A percentile compares a stretch with the other conserved stretches of the same genome.
Evolutionary conservation across 2,113 vertebrate genomes (phyloP).

Genomic region (Salvator merianae): DNA sequence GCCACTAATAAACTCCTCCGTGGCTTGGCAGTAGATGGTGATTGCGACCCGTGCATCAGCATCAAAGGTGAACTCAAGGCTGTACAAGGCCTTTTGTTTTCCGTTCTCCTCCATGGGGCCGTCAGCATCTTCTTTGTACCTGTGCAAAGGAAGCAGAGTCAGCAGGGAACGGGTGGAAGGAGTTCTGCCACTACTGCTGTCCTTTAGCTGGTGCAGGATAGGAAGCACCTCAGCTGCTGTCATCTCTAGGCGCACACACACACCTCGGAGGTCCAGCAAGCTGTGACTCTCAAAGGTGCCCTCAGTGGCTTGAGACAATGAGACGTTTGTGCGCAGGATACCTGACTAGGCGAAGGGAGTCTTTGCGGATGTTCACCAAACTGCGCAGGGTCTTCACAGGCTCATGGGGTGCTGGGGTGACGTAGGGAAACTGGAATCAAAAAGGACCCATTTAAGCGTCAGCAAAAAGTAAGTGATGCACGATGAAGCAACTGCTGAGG

Average conservation of each 20-base stretch:
- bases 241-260: too few species aligned
- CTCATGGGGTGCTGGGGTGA: slow-evolving; percentile 96
- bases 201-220: background rate
- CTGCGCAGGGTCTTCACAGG: slow-evolving; percentile 96
- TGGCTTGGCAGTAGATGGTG: slow-evolving; percentile 95
- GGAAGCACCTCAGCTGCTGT: too few species aligned
- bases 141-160: slow-evolving; percentile 44
- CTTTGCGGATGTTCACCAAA: slow-evolving; percentile 97
- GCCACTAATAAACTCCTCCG: slow-evolving; percentile 93
- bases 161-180: background rate
- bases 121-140: slow-evolving; percentile 94
- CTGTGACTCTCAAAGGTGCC: background rate
- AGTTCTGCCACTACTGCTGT: background rate
- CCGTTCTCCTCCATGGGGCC: slow-evolving; percentile 83
- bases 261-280: too few species aligned
- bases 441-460: slow-evolving; percentile 5
- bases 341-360: slow-evolving; percentile 94
- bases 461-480: background rate
- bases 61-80: slow-evolving; percentile 97
- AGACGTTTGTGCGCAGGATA: slow-evolving; percentile 50
- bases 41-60: slow-evolving; percentile 95
- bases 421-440: slow-evolving; percentile 91
- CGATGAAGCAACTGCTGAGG: too few species aligned
- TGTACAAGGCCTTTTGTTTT: slow-evolving; percentile 91
- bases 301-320: background rate